phyloP scores from a whole-genome alignment of 2,888 invertebrate species.

The Diplolepis rosae region DNA sequence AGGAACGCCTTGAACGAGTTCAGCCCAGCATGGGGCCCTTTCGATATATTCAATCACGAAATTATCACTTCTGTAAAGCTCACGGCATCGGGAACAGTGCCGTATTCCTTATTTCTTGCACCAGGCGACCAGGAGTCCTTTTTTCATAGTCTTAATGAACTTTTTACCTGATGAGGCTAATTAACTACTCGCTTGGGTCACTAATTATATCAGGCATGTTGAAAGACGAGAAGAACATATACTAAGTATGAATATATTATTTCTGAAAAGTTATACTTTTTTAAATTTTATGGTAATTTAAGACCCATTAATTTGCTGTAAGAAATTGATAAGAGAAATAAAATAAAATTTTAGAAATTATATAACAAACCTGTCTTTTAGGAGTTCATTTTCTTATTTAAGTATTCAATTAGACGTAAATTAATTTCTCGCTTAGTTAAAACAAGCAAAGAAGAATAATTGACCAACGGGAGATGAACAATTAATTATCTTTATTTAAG shows the following conservation, averaged over 20 bases:
- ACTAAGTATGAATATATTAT: neutral
- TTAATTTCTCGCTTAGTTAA: neutral
- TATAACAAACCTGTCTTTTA: neutral
- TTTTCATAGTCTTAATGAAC: constrained; percentile 36
- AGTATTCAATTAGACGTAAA: neutral
- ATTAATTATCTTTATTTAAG: neutral
- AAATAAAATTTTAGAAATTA: neutral
- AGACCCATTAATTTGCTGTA: neutral
- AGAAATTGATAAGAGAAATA: neutral
- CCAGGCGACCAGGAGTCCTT: constrained; percentile 30
- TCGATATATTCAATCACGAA: constrained; percentile 73
- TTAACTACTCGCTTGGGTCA: constrained; percentile 27
- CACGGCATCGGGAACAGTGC: constrained; percentile 31
- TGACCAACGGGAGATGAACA: neutral
- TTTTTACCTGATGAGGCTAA: constrained; percentile 27
- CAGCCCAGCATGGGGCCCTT: constrained; percentile 67
- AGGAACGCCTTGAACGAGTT: constrained; percentile 65
- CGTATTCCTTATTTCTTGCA: constrained; percentile 24
- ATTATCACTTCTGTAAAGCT: constrained; percentile 72
- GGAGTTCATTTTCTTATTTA: neutral
- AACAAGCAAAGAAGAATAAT: neutral
- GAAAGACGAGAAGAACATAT: constrained; percentile 12
- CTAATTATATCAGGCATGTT: constrained; percentile 29
- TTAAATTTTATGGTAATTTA: neutral
- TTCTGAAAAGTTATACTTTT: neutral